Conservation (phyloP, 2,113 vertebrate species). For the Corythaixoides concolor region DNA sequence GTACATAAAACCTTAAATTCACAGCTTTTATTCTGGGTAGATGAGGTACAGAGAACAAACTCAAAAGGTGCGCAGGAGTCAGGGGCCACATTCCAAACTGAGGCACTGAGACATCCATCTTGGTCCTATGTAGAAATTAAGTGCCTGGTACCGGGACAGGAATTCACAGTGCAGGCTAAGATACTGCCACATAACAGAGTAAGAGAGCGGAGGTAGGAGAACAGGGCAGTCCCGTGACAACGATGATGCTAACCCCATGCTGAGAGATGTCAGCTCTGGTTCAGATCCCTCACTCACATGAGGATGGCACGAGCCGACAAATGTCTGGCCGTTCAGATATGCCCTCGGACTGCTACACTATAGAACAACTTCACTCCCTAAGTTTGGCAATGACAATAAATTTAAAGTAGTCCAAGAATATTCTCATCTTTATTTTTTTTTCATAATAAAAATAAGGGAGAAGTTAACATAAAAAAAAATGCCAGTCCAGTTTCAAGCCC, state of each 20-base stretch:
- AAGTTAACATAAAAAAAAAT: not conserved
- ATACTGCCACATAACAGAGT: rapidly evolving
- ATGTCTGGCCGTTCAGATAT: not conserved
- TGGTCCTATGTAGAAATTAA: not conserved
- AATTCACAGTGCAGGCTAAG: not conserved
- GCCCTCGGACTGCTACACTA: not conserved
- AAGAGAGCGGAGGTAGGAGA: not conserved
- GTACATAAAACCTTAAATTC: not conserved
- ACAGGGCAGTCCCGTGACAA: rapidly evolving
- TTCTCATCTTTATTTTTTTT: not conserved
- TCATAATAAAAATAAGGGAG: not conserved
- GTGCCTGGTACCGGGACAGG: not conserved
- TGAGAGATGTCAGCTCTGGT: not conserved
- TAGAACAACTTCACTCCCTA: not conserved
- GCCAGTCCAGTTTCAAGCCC: not conserved
- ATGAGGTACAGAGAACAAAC: not conserved
- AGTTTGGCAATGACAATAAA: not conserved
- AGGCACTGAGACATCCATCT: not conserved
- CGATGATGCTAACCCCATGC: not conserved
- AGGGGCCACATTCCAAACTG: not conserved
- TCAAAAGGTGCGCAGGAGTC: not conserved
- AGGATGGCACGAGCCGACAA: not conserved
- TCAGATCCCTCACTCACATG: not conserved
- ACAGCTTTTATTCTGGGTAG: not conserved
- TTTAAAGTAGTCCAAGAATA: not conserved